Conservation (phyloP, 2,797 vertebrate species). For the Dendrocincla tyrannina region DNA sequence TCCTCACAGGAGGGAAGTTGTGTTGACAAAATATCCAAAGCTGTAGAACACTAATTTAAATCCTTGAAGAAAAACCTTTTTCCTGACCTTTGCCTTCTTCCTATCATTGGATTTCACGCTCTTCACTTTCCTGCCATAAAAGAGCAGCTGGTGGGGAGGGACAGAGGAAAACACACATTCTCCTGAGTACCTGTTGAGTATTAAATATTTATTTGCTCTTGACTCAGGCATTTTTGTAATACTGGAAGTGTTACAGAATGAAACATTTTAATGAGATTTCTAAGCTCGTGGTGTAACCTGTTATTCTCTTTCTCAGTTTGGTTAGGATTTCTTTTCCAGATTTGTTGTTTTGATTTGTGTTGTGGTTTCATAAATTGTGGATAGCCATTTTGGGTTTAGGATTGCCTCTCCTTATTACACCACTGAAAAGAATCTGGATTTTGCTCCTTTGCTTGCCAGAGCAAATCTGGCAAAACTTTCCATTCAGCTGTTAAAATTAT, state of each 20-base stretch:
- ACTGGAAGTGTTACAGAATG: background rate
- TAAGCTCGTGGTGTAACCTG: background rate
- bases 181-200: slow-evolving; percentile 46
- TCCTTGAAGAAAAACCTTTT: slow-evolving; percentile 59
- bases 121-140: slow-evolving; percentile 59
- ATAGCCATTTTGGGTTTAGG: background rate
- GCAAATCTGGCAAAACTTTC: slow-evolving; percentile 1
- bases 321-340: slow-evolving; percentile 10
- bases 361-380: background rate
- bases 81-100: slow-evolving; percentile 62
- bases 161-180: slow-evolving; percentile 6
- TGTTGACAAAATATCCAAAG: slow-evolving; percentile 65
- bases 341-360: background rate
- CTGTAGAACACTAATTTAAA: slow-evolving; percentile 57
- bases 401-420: background rate
- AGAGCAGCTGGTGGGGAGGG: slow-evolving; percentile 55
- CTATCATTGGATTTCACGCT: slow-evolving; percentile 64
- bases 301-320: background rate
- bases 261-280: slow-evolving; percentile 6
- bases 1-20: slow-evolving; percentile 49
- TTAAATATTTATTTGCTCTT: slow-evolving; percentile 41
- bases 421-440: background rate
- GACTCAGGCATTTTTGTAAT: background rate
- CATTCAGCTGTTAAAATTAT: background rate
- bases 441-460: background rate